A percentile compares a stretch with the other conserved stretches of the same genome.
Evolutionary conservation across 2,888 invertebrate species (phyloP).

Genomic region (Callinectes sapidus): DNA sequence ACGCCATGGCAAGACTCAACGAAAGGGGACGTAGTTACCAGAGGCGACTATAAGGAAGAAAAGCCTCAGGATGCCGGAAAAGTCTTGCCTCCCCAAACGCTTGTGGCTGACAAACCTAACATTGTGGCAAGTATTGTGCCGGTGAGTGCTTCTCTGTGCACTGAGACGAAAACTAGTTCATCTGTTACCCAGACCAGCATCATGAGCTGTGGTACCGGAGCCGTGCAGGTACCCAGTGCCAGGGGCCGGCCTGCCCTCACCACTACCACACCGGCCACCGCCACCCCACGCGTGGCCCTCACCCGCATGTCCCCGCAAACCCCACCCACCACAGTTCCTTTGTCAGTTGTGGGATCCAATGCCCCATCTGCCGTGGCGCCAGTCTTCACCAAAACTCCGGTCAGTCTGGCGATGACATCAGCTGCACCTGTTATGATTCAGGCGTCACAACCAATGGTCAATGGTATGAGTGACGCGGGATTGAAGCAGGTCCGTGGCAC

Average conservation of each 20-base stretch:
- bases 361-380: not conserved
- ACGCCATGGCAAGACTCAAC: not conserved
- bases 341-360: not conserved
- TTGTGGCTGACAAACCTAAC: not conserved
- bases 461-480: constrained; percentile 6
- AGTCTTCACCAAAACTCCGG: constrained; percentile 20
- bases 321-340: constrained; percentile 35
- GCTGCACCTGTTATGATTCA: constrained; percentile 19
- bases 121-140: not conserved
- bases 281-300: constrained; percentile 60
- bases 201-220: constrained; percentile 12
- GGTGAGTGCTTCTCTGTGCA: not conserved
- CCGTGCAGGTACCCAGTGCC: constrained; percentile 6
- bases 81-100: not conserved
- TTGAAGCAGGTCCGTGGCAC: constrained; percentile 29
- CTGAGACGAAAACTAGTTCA: constrained; percentile 22
- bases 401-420: constrained; percentile 7
- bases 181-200: constrained; percentile 18
- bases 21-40: not conserved
- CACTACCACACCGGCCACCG: constrained; percentile 57
- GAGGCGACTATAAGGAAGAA: constrained; percentile 23
- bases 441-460: constrained; percentile 34
- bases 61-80: not conserved
- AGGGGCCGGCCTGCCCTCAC: constrained; percentile 54
- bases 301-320: constrained; percentile 41